Percentiles rank a stretch among this genome's conserved stretches.
Evolutionary conservation across 2,888 invertebrate species (phyloP).

Genomic region (Atrina japonica): DNA sequence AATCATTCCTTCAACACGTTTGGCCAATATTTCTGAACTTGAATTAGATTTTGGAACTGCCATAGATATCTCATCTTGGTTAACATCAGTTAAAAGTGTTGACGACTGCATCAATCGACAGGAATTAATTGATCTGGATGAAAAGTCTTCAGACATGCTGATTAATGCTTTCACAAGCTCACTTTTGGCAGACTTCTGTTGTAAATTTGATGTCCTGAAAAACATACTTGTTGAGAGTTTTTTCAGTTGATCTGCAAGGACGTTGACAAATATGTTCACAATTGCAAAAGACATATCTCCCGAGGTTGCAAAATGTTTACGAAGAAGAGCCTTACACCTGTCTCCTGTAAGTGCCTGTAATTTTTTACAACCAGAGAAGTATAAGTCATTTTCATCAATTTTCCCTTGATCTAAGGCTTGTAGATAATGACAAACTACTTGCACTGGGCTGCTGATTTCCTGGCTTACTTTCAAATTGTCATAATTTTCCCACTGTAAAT

Average conservation of each 20-base stretch:
- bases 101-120: conserved; percentile 36
- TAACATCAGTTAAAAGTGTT: background rate
- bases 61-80: background rate
- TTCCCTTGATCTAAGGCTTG: conserved; percentile 34
- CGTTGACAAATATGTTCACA: conserved; percentile 53
- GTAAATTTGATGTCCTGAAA: conserved; percentile 47
- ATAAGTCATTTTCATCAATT: conserved; percentile 51
- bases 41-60: background rate
- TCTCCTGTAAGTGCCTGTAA: conserved; percentile 35
- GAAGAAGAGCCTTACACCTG: conserved; percentile 45
- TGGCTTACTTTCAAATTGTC: conserved; percentile 44
- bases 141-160: conserved; percentile 41
- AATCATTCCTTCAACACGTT: conserved; percentile 58
- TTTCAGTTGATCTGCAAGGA: conserved; percentile 68
- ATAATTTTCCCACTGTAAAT: conserved; percentile 51
- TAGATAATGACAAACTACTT: conserved; percentile 61
- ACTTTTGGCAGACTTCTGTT: conserved; percentile 28
- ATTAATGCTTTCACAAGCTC: conserved; percentile 38
- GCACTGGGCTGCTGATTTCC: conserved; percentile 58
- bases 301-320: conserved; percentile 37
- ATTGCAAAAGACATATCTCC: conserved; percentile 51
- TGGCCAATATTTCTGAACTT: conserved; percentile 30
- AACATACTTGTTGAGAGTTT: conserved; percentile 61
- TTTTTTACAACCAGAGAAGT: conserved; percentile 37
- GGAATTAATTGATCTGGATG: conserved; percentile 44